Evolutionary conservation across 2,888 invertebrate species (phyloP).

Genomic region (Lasioglossum figueresi): DNA sequence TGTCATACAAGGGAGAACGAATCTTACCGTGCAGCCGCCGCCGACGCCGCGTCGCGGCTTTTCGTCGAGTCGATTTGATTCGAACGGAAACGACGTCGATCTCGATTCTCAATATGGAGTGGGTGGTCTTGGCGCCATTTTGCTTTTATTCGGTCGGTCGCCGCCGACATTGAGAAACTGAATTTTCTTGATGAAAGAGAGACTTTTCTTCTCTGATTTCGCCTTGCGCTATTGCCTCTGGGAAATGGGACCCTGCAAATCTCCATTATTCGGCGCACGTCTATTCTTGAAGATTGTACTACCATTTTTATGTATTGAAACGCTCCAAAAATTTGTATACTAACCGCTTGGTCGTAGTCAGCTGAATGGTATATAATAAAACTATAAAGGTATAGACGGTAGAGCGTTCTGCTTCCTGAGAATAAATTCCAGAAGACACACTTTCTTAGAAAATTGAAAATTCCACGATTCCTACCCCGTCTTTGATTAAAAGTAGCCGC

Average conservation of each 20-base stretch:
- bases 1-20: slow-evolving; percentile 63
- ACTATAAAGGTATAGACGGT: too few species aligned
- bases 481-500: not conserved
- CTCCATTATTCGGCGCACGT: not conserved
- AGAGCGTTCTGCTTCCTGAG: not conserved
- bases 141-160: slow-evolving; percentile 14
- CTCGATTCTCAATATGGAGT: slow-evolving; percentile 27
- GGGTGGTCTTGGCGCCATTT: slow-evolving; percentile 47
- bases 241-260: not conserved
- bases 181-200: not conserved
- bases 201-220: not conserved
- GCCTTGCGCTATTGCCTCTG: not conserved
- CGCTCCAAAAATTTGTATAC: not conserved
- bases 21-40: slow-evolving; percentile 17
- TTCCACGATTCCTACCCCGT: not conserved
- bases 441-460: not conserved
- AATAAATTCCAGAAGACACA: not conserved
- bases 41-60: slow-evolving; percentile 11
- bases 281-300: not conserved
- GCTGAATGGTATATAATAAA: too few species aligned
- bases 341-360: not conserved
- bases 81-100: slow-evolving; percentile 25
- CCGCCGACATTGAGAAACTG: slow-evolving; percentile 4
- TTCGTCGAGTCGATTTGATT: slow-evolving; percentile 26
- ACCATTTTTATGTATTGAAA: not conserved